These are phyloP conservation scores for Chelonus insularis DNA, from an alignment of 1,140 invertebrate genomes.

Conservation along the genomic window DNA sequence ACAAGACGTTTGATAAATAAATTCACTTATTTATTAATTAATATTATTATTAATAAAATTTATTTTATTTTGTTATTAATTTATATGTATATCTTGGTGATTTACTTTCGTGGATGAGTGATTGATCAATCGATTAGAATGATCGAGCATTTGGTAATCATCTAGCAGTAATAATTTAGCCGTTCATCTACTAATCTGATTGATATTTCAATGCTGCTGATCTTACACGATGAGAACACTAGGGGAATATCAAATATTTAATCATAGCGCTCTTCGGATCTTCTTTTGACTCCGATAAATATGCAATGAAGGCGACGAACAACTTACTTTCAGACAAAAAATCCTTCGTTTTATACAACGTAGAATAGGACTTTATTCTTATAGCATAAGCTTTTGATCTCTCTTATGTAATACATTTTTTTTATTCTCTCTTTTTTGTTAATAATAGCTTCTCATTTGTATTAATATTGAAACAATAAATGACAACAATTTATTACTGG, in stretches of 20 bases:
- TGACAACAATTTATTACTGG: too few species aligned
- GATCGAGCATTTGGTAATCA: conserved; percentile 9
- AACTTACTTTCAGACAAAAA: neutral
- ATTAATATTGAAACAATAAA: too few species aligned
- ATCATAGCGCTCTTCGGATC: too few species aligned
- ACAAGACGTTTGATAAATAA: conserved; percentile 6
- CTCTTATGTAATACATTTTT: conserved; percentile 11
- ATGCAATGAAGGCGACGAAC: neutral
- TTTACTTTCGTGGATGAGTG: conserved; percentile 25
- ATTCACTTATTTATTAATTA: conserved; percentile 5
- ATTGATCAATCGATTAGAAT: conserved; percentile 13
- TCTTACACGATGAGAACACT: too few species aligned
- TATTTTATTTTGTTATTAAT: neutral
- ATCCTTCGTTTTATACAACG: neutral
- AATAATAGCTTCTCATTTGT: too few species aligned
- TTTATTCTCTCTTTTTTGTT: too few species aligned
- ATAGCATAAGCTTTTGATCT: conserved; percentile 12
- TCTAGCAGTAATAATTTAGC: neutral
- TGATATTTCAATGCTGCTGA: neutral
- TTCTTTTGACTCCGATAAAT: neutral
- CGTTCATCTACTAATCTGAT: neutral
- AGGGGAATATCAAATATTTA: too few species aligned
- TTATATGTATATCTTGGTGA: neutral
- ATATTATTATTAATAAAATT: neutral
- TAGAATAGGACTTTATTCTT: neutral